A percentile compares a stretch with the other conserved stretches of the same genome.
Evolutionary conservation across 2,888 invertebrate genomes (phyloP).

Genomic region (Oscheius sp.): DNA sequence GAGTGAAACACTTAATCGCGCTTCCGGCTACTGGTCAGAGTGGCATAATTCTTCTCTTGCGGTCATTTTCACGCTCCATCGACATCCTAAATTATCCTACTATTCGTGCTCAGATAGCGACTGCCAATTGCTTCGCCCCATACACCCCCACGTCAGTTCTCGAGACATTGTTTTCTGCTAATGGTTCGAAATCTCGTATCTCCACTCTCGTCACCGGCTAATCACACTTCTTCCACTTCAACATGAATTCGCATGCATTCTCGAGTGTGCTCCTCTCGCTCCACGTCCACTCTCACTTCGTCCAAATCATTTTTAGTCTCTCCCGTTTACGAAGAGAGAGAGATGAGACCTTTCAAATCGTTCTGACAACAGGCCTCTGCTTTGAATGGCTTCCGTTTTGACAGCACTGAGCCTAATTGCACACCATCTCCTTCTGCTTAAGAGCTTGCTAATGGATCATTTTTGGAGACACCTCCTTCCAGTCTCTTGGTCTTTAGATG

Average conservation of each 20-base stretch:
- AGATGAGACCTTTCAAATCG: constrained; percentile 18
- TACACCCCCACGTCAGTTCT: too few species aligned
- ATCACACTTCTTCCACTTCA: constrained; percentile 37
- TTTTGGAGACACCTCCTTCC: too few species aligned
- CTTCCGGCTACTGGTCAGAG: too few species aligned
- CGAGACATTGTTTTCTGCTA: too few species aligned
- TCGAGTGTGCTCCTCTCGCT: constrained; percentile 27
- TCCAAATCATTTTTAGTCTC: constrained; percentile 1
- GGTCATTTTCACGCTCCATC: constrained; percentile 31
- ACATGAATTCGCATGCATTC: constrained; percentile 40
- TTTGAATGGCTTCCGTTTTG: constrained; percentile 24
- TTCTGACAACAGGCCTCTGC: constrained; percentile 9
- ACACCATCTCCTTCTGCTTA: too few species aligned
- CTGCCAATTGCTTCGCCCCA: too few species aligned
- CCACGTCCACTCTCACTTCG: constrained; percentile 6
- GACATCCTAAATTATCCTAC: constrained; percentile 25
- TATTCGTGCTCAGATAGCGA: constrained; percentile 1
- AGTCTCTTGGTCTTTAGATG: too few species aligned
- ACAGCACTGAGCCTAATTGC: not conserved
- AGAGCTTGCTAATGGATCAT: too few species aligned
- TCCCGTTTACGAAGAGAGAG: not conserved
- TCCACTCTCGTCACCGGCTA: not conserved
- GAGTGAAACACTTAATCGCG: too few species aligned
- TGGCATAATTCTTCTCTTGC: too few species aligned
- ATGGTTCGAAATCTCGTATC: too few species aligned